Evolutionary conservation across 2,888 invertebrate genomes (phyloP), one percentile per base, ranked within the genome.

Genomic region (Invenusta paracnida): DNA sequence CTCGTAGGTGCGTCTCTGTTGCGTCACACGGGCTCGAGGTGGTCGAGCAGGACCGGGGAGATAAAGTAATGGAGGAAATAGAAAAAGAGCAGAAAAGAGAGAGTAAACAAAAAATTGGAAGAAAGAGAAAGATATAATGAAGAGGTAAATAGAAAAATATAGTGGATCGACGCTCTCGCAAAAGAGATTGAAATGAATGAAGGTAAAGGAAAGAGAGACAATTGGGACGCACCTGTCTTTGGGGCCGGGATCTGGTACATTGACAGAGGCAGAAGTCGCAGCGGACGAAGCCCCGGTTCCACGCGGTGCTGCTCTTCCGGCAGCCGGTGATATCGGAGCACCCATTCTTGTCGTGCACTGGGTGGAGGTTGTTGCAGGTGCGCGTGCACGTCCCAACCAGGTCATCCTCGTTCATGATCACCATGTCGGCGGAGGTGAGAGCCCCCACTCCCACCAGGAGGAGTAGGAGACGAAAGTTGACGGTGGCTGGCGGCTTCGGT

Each of bases 371-470:
- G 82, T 23, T 11, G 30, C 82, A 82, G 29, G 17, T 13, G 2
- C 30, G n/a, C 2, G 82, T 82, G 82, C 82, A 82, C 17, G 82
- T 82, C 13, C 29, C 82, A 11, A 82, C 30, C 27, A 82, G 11
- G 27, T 82, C 82, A n/a, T 82, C 82, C 30, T 82, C 82, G 30
- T 82, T 82, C 2, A 82, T 27, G 30, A 82, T 82, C 29, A 82
- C 29, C 48, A 11, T 48, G 17, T 48, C 48, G 5, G 48, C 48
- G 48, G 48, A 5, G 17, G 17, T 48, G 48, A 48, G 17, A 17
- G 48, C 48, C 17, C 11, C 48, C 11, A 17, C 17, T 48, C 48
- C 48, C 48, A 48, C 5, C 48, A 48, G 48, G 5, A 48, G 48
- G 48, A 48, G 48, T n/a, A n/a, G n/a, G 48, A 48, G 48, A 17